phyloP scores from a whole-genome alignment of 2,797 vertebrate genomes.

The Propithecus perrieri region DNA sequence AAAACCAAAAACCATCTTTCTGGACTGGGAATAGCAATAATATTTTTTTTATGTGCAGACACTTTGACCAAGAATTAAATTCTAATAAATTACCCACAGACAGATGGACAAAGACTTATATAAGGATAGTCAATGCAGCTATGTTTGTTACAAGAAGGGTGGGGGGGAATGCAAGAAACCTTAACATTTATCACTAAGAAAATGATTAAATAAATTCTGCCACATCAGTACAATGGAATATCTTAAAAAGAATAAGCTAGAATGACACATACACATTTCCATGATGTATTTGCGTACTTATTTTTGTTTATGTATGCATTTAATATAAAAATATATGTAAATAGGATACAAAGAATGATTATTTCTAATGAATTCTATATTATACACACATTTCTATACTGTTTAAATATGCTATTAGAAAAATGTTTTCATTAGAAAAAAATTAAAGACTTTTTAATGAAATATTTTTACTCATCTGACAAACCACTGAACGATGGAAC shows the following conservation, averaged over 20 bases:
- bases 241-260: not conserved
- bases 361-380: not conserved
- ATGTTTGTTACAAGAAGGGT: not conserved
- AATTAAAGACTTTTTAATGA: not conserved
- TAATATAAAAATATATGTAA: not conserved
- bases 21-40: not conserved
- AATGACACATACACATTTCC: not conserved
- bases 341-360: not conserved
- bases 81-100: not conserved
- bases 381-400: not conserved
- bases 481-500: not conserved
- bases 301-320: not conserved
- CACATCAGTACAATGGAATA: not conserved
- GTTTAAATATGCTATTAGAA: not conserved
- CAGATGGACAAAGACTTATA: not conserved
- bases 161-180: not conserved
- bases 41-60: not conserved
- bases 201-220: not conserved
- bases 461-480: not conserved
- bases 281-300: not conserved
- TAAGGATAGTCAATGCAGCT: not conserved
- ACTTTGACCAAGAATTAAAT: constrained; percentile 12
- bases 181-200: not conserved
- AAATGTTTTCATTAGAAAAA: not conserved
- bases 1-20: not conserved